phyloP scores from a whole-genome alignment of 2,113 vertebrate species.

The Lamprologus speciosus region DNA sequence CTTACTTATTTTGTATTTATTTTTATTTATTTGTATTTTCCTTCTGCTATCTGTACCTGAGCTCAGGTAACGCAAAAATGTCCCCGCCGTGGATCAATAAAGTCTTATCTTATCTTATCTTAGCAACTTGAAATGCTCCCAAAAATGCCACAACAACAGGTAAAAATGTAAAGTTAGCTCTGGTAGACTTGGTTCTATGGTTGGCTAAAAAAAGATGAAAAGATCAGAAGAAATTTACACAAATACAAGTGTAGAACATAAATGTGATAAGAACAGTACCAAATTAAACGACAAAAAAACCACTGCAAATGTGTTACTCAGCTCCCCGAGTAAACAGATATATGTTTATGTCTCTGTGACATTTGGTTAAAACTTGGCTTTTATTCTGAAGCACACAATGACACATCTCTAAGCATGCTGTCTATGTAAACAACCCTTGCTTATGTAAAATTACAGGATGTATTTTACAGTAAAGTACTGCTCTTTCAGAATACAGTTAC shows the following conservation, averaged over 20 bases:
- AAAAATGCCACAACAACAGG: background rate
- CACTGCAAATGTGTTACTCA: background rate
- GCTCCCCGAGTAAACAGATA: background rate
- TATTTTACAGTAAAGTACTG: background rate
- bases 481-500: background rate
- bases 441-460: background rate
- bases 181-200: rapidly evolving
- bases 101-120: background rate
- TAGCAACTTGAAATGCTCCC: background rate
- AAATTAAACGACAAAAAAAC: rapidly evolving
- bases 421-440: background rate
- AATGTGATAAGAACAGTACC: background rate
- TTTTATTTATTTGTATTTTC: background rate
- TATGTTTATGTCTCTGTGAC: background rate
- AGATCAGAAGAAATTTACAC: background rate
- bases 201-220: background rate
- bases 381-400: background rate
- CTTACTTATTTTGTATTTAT: background rate
- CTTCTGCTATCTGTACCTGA: background rate
- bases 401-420: background rate
- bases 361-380: background rate
- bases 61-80: background rate
- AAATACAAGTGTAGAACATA: background rate
- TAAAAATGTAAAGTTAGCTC: background rate
- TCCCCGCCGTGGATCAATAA: background rate